Conservation (phyloP, 2,797 vertebrate species). For the Huso huso region DNA sequence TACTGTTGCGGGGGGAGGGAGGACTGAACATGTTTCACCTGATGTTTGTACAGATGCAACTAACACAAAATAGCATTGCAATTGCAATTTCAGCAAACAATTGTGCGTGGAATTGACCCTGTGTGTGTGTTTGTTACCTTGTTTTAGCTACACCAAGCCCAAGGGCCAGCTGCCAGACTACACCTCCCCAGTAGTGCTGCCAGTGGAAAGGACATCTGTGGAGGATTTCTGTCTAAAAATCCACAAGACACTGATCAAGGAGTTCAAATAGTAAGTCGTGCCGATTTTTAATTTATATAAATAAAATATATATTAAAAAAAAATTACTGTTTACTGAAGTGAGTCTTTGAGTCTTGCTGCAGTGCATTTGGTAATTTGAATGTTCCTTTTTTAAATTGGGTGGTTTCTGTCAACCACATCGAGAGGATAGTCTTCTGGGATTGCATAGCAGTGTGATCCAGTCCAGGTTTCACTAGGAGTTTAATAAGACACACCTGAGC, state of each 20-base stretch:
- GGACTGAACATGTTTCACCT: background rate
- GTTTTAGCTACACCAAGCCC: slow-evolving; percentile 90
- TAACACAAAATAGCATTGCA: too few species aligned
- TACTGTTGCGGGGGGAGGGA: background rate
- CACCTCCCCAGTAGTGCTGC: slow-evolving; percentile 86
- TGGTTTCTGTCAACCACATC: too few species aligned
- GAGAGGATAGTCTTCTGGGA: too few species aligned
- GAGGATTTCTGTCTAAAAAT: slow-evolving; percentile 98
- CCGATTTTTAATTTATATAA: background rate
- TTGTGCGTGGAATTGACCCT: background rate
- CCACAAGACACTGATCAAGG: slow-evolving; percentile 96
- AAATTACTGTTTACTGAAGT: too few species aligned
- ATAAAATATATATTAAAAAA: background rate
- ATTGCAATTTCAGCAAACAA: too few species aligned
- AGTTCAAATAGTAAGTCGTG: slow-evolving; percentile 92
- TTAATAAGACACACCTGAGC: too few species aligned
- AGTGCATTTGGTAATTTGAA: too few species aligned
- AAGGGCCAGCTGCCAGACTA: slow-evolving; percentile 98
- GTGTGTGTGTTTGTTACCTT: slow-evolving; percentile 4
- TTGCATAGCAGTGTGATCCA: too few species aligned
- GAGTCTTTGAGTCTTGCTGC: too few species aligned
- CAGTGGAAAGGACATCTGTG: slow-evolving; percentile 73
- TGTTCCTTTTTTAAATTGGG: too few species aligned
- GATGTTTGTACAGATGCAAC: background rate
- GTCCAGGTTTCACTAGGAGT: too few species aligned